Evolutionary conservation across 2,797 vertebrate genomes (phyloP).

Genomic region (Syngnathus acus): DNA sequence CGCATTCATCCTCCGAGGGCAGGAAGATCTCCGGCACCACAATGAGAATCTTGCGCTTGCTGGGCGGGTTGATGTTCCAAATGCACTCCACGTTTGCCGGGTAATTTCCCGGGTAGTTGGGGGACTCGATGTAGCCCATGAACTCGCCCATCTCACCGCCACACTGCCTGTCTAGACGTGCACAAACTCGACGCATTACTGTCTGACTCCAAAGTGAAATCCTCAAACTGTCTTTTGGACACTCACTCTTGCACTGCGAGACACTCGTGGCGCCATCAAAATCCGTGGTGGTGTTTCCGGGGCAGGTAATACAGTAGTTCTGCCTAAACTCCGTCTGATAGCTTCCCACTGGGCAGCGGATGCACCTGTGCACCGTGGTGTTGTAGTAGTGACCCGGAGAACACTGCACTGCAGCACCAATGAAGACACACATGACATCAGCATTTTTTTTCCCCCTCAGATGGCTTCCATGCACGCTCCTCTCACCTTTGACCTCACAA

Average conservation of each 20-base stretch:
- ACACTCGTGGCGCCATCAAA: constrained; percentile 94
- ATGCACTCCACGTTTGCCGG: constrained; percentile 89
- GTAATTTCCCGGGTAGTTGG: constrained; percentile 97
- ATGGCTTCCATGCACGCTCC: not conserved
- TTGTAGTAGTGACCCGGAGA: constrained; percentile 96
- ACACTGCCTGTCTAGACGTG: constrained; percentile 82
- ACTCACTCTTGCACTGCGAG: constrained; percentile 95
- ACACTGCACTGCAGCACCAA: constrained; percentile 78
- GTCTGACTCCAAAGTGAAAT: constrained; percentile 1
- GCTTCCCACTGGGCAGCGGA: constrained; percentile 88
- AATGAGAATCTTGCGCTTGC: constrained; percentile 96
- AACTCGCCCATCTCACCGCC: constrained; percentile 95
- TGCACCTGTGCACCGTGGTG: constrained; percentile 88
- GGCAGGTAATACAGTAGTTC: constrained; percentile 94
- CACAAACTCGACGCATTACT: constrained; percentile 25
- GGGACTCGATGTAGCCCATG: constrained; percentile 96
- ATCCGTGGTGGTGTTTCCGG: constrained; percentile 95
- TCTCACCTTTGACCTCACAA: constrained; percentile 92
- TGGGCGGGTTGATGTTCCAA: constrained; percentile 97
- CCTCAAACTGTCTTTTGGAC: constrained; percentile 10
- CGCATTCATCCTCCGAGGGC: constrained; percentile 94
- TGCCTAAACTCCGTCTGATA: constrained; percentile 95
- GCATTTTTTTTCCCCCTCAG: not conserved
- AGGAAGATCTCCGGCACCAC: constrained; percentile 98
- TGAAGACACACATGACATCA: not conserved